These are phyloP conservation scores for Cyclina sinensis DNA, from an alignment of 1,140 invertebrate genomes.

Conservation along the genomic window DNA sequence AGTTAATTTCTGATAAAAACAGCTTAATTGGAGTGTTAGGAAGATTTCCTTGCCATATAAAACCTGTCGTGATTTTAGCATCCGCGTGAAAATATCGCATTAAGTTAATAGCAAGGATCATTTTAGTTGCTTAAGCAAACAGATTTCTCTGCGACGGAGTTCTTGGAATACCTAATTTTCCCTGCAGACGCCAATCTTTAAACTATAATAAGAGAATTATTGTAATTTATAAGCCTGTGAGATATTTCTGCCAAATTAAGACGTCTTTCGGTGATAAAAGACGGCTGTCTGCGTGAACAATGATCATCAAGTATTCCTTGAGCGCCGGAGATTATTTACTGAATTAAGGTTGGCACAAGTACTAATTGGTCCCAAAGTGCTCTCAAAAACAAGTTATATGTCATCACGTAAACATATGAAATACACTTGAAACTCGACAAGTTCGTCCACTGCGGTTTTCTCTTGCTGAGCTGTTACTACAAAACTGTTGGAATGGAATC, in stretches of 20 bases:
- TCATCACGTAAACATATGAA: conserved; percentile 24
- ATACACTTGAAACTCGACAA: too few relatives aligned
- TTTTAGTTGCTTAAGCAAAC: conserved; percentile 52
- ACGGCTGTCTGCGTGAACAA: conserved; percentile 16
- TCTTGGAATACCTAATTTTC: conserved; percentile 64
- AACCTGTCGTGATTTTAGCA: conserved; percentile 40
- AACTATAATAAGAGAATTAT: conserved; percentile 65
- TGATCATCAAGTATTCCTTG: conserved; percentile 15
- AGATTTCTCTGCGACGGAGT: conserved; percentile 20
- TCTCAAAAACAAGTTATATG: conserved; percentile 33
- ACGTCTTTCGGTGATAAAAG: conserved; percentile 33
- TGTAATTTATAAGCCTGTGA: conserved; percentile 51
- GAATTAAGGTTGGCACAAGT: conserved; percentile 25
- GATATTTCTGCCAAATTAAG: conserved; percentile 53
- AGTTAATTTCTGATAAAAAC: conserved; percentile 69
- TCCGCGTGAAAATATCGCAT: conserved; percentile 40
- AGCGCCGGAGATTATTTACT: conserved; percentile 32
- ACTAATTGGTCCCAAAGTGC: conserved; percentile 43
- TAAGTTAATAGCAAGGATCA: conserved; percentile 66
- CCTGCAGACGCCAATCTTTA: conserved; percentile 58
- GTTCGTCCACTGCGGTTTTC: too few relatives aligned
- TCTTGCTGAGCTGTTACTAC: too few relatives aligned
- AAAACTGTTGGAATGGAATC: too few relatives aligned
- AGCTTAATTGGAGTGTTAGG: conserved; percentile 56
- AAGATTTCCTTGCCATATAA: conserved; percentile 28